Conservation (phyloP, 2,113 vertebrate genomes). For the Nannobrachium achirus region DNA sequence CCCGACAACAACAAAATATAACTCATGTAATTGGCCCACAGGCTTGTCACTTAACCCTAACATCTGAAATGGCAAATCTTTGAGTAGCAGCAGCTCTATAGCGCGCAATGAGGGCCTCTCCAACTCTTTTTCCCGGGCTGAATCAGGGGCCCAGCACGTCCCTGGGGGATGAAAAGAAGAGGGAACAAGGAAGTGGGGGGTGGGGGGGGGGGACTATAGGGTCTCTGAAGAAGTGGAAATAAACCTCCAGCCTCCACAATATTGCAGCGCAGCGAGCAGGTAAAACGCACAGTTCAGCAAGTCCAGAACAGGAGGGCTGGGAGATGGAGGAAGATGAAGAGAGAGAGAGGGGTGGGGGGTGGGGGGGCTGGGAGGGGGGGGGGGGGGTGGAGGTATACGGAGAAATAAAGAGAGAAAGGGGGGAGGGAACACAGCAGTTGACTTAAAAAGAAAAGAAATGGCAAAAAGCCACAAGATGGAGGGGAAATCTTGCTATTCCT, state of each 20-base stretch:
- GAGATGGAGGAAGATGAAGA: not conserved
- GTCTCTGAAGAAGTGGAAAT: conserved; percentile 59
- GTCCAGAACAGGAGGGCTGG: conserved; percentile 42
- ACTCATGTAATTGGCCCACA: too few relatives aligned
- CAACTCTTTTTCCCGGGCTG: too few relatives aligned
- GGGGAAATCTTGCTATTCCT: too few relatives aligned
- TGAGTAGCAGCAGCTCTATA: too few relatives aligned
- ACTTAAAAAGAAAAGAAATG: conserved; percentile 45
- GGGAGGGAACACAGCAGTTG: conserved; percentile 32
- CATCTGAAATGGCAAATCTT: too few relatives aligned
- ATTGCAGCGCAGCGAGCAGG: conserved; percentile 52
- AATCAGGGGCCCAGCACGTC: conserved; percentile 2
- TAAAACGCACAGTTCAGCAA: conserved; percentile 71
- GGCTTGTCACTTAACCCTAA: too few relatives aligned
- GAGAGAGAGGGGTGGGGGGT: not conserved
- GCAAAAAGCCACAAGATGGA: conserved; percentile 25
- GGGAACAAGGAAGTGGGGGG: conserved; percentile 36
- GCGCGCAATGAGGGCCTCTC: too few relatives aligned
- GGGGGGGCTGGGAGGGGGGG: not conserved
- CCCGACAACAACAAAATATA: too few relatives aligned
- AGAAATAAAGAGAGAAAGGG: not conserved
- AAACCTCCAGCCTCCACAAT: conserved; percentile 56
- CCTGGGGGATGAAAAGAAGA: conserved; percentile 31
- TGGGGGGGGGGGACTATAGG: conserved; percentile 28
- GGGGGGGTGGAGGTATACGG: too few relatives aligned